Conservation (phyloP, 2,797 vertebrate genomes). For the Falco peregrinus region DNA sequence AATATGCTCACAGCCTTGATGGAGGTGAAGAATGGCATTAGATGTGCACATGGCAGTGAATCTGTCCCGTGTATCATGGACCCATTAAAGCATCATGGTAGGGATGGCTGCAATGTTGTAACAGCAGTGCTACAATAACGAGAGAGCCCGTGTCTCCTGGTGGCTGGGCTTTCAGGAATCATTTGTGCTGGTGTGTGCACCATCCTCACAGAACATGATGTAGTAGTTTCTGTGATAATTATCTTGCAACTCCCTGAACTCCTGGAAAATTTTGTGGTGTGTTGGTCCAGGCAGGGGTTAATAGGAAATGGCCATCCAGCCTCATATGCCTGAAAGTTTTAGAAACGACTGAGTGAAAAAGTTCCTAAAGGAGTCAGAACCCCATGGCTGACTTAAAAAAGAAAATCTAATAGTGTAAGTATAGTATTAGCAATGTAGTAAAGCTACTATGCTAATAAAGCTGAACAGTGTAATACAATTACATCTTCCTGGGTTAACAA, state of each 20-base stretch:
- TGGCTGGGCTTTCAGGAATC: not conserved
- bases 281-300: not conserved
- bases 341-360: not conserved
- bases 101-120: not conserved
- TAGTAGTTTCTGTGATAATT: not conserved
- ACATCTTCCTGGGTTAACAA: not conserved
- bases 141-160: not conserved
- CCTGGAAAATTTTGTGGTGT: not conserved
- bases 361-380: not conserved
- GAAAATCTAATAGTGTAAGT: not conserved
- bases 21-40: not conserved
- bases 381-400: not conserved
- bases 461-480: not conserved
- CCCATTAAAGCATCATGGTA: accelerated
- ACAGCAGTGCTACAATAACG: accelerated
- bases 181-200: not conserved
- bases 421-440: not conserved
- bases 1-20: not conserved
- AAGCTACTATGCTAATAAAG: not conserved
- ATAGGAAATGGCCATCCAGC: not conserved
- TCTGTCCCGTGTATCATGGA: not conserved
- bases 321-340: not conserved
- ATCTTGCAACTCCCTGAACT: not conserved
- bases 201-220: not conserved
- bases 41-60: not conserved